phyloP scores from a whole-genome alignment of 2,888 invertebrate species.

The Drosophila nigritarsus region DNA sequence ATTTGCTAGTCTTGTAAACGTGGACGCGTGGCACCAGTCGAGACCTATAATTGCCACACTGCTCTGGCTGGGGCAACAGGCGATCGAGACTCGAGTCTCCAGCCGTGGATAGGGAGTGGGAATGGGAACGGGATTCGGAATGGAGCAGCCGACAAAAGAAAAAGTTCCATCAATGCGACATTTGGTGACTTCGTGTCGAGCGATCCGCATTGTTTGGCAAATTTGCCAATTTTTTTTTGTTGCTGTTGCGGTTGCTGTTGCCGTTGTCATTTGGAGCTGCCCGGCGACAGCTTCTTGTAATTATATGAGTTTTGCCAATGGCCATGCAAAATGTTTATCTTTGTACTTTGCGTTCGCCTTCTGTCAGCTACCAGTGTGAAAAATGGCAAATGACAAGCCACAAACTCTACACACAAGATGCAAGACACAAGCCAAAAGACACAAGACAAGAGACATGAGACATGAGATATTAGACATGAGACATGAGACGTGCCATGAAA shows the following conservation, averaged over 20 bases:
- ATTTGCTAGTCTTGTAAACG: constrained; percentile 48
- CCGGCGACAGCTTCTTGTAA: constrained; percentile 70
- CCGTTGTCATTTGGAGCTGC: constrained; percentile 15
- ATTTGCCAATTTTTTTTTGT: constrained; percentile 55
- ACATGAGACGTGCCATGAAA: constrained; percentile 41
- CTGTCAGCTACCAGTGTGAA: constrained; percentile 48
- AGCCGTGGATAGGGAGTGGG: not conserved
- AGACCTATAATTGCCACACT: constrained; percentile 66
- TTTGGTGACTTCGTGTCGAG: constrained; percentile 72
- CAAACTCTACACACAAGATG: constrained; percentile 29
- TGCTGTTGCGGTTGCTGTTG: constrained; percentile 8
- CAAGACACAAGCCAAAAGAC: not conserved
- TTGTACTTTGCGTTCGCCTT: constrained; percentile 54
- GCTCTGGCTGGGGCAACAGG: constrained; percentile 3
- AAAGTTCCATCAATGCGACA: constrained; percentile 63
- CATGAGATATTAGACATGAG: not conserved
- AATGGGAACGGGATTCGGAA: not conserved
- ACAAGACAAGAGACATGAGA: not conserved
- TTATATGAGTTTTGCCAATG: constrained; percentile 59
- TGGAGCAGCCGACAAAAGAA: constrained; percentile 44
- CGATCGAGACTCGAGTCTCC: not conserved
- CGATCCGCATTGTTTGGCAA: constrained; percentile 79
- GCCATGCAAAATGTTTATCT: constrained; percentile 66
- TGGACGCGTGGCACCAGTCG: constrained; percentile 73
- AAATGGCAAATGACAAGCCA: constrained; percentile 57